Percentiles rank a stretch among this genome's conserved stretches.
Conservation (phyloP, 2,888 invertebrate genomes). For the Syritta pipiens region DNA sequence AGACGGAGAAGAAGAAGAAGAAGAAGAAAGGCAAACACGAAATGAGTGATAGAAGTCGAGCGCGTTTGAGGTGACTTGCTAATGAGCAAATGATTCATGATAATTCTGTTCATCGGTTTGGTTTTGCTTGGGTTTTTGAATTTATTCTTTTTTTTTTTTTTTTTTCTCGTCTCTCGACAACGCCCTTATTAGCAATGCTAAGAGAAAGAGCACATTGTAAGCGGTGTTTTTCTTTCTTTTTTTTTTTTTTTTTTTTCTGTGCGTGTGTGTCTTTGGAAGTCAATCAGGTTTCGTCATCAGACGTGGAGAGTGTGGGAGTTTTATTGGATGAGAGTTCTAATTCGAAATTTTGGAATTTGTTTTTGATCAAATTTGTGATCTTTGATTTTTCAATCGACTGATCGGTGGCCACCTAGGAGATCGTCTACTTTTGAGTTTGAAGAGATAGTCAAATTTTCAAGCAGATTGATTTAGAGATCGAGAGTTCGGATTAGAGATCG, state of each 20-base stretch:
- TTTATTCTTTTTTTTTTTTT: not conserved
- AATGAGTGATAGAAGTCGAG: conserved; percentile 60
- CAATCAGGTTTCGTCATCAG: conserved; percentile 19
- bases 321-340: conserved; percentile 6
- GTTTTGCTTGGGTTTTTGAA: not conserved
- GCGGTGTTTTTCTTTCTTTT: not conserved
- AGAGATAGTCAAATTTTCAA: no score
- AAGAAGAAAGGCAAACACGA: conserved; percentile 5
- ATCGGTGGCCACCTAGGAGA: no score
- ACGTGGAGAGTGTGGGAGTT: conserved; percentile 43
- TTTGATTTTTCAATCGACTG: not conserved
- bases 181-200: conserved; percentile 64
- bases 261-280: not conserved
- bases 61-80: conserved; percentile 60
- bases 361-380: not conserved
- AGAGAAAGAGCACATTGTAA: conserved; percentile 42
- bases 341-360: conserved; percentile 22
- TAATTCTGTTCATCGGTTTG: not conserved
- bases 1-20: not conserved
- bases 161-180: conserved; percentile 30
- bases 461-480: no score
- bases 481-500: no score
- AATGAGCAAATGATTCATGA: conserved; percentile 64
- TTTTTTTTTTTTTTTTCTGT: not conserved
- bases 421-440: no score